Percentiles rank a stretch among this genome's conserved stretches.
Conservation (phyloP, 2,113 vertebrate species). For the Empidonax alnorum region DNA sequence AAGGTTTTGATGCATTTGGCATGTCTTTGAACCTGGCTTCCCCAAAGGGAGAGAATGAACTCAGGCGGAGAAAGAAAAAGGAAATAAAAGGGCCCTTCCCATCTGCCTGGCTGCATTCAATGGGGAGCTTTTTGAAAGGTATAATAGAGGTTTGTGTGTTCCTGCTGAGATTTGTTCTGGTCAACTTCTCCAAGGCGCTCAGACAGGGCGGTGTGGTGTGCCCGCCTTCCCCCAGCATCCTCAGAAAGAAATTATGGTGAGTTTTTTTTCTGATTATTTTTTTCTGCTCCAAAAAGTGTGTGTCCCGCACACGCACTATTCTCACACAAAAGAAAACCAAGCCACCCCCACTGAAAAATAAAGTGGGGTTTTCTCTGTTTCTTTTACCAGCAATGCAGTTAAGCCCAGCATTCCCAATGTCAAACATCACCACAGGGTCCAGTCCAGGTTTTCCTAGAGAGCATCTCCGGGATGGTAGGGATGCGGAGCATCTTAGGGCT, state of each 20-base stretch:
- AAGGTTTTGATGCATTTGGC: conserved; percentile 52
- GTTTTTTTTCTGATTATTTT: neutral
- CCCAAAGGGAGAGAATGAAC: conserved; percentile 51
- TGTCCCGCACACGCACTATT: neutral
- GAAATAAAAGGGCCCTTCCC: conserved; percentile 57
- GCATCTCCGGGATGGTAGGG: rapidly evolving
- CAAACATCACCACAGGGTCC: neutral
- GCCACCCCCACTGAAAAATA: rapidly evolving
- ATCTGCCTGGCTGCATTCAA: conserved; percentile 48
- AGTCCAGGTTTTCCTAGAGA: neutral
- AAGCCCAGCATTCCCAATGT: neutral
- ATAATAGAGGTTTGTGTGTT: conserved; percentile 61
- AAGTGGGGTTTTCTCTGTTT: neutral
- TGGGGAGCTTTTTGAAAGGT: conserved; percentile 39
- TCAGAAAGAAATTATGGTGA: neutral
- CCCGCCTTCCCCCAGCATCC: neutral
- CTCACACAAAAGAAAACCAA: neutral
- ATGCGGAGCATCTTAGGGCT: neutral
- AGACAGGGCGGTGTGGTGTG: neutral
- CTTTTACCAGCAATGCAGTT: neutral
- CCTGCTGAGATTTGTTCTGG: conserved; percentile 66
- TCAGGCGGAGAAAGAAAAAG: conserved; percentile 50
- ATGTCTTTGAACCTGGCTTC: conserved; percentile 58
- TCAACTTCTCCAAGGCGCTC: neutral
- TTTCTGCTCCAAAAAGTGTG: neutral